Evolutionary conservation across 2,113 vertebrate genomes (phyloP), one percentile per base, ranked within the genome.

Genomic region (Furnarius figulus): DNA sequence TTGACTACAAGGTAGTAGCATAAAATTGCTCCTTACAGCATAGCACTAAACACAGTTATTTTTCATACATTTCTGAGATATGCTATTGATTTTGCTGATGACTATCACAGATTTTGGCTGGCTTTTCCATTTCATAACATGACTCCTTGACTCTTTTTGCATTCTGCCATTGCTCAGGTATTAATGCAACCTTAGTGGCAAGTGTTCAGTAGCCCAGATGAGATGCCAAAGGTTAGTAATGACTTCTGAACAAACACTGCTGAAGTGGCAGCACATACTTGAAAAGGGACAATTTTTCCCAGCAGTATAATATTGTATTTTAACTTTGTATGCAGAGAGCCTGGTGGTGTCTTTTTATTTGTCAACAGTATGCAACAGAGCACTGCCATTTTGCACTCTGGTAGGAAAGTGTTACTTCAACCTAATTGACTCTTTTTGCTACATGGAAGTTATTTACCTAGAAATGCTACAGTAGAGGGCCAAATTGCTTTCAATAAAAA

Each of bases 211-310:
- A 96, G 75, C 91, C 75, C 76, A 97, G 91, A 97, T 88, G 89
- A 97, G 96, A 93, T 96, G 95, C 62, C 96, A 97, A 97, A 97
- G 86, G 89, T 97, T 97, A 96, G 85, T 97, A 97, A 98, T 97
- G 91, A 94, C 87, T 97, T 97, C 79, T 97, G 94, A 97, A 97
- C 80, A 97, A 97, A 92, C 47, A 42, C 55, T 90, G 75, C 93
- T 97, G 79, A 97, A 96, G 71, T 87, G 71, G 84, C 50, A 82
- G 53, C 2, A 1, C 80, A 73, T 84, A 70, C 73, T 97, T 95
- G 94, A 62, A 94, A 86, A 95, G 87, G 61, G 44, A 87, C 33
- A 89, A n/a, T 94, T 71, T 61, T 27, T 33, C 65, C 47, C 65
- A 95, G 74, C 50, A 89, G 39, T 85, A 94, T 83, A 93, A 93